These are phyloP conservation scores for Meriones unguiculatus DNA, from an alignment of 2,113 vertebrate species.

Conservation along the genomic window DNA sequence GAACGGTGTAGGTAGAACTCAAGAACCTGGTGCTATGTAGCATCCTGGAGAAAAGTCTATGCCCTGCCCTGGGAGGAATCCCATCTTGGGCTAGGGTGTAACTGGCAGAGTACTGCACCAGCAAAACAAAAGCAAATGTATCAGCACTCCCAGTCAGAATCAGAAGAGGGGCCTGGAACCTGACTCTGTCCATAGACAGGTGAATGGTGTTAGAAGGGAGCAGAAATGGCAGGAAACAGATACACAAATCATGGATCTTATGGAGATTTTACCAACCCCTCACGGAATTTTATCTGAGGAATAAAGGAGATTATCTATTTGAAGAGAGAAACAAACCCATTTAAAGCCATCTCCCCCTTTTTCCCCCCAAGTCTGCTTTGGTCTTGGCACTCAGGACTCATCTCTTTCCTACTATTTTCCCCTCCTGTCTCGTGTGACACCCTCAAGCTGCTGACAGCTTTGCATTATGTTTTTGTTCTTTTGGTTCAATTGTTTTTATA, in stretches of 20 bases:
- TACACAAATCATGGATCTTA: neutral
- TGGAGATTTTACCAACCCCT: neutral
- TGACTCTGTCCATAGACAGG: neutral
- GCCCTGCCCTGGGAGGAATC: neutral
- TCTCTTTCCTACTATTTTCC: neutral
- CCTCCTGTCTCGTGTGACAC: neutral
- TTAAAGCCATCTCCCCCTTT: neutral
- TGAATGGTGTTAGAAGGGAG: neutral
- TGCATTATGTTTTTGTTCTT: neutral
- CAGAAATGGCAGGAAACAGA: neutral
- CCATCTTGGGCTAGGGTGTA: neutral
- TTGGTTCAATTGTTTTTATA: conserved; percentile 31
- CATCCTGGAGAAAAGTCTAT: neutral
- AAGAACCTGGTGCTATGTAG: neutral
- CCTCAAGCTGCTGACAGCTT: neutral
- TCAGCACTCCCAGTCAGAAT: neutral
- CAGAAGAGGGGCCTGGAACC: neutral
- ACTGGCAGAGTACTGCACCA: neutral
- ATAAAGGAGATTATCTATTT: neutral
- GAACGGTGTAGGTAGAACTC: neutral
- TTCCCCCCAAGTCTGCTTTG: neutral
- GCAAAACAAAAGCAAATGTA: neutral
- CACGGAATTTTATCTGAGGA: neutral
- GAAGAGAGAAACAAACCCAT: neutral
- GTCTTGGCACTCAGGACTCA: neutral